A percentile compares a stretch with the other conserved stretches of the same genome.
Conservation (phyloP, 2,797 vertebrate genomes). For the Lepus townsendii region DNA sequence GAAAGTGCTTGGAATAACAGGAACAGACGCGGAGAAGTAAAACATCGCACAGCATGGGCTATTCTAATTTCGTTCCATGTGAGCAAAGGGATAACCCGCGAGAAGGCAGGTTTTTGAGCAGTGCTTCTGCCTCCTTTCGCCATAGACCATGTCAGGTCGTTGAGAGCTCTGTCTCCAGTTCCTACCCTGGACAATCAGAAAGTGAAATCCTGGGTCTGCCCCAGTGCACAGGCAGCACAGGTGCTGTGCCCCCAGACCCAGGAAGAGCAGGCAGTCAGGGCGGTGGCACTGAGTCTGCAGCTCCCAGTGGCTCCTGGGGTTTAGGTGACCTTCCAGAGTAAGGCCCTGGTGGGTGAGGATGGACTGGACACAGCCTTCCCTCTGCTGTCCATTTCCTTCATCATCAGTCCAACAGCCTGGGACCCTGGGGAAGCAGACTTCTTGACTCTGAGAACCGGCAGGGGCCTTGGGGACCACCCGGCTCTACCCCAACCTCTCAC, state of each 20-base stretch:
- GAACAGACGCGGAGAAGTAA: too few relatives aligned
- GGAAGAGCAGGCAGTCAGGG: neutral
- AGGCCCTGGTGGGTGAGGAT: too few relatives aligned
- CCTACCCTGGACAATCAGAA: neutral
- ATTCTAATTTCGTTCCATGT: neutral
- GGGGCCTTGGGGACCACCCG: neutral
- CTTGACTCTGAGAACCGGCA: too few relatives aligned
- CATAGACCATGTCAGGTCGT: neutral
- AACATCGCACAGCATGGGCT: neutral
- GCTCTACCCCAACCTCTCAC: neutral
- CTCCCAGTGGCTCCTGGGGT: neutral
- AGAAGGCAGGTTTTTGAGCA: neutral
- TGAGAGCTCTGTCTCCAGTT: neutral
- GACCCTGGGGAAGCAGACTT: neutral
- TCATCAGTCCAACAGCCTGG: neutral
- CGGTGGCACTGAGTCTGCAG: neutral
- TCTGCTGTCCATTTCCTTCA: rapidly evolving
- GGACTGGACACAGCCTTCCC: neutral
- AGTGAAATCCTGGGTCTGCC: neutral
- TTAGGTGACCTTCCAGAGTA: neutral
- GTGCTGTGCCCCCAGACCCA: neutral
- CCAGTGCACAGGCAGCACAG: neutral
- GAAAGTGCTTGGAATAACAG: neutral
- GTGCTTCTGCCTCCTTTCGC: neutral
- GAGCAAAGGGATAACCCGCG: neutral